Evolutionary conservation across 2,113 vertebrate species (phyloP).

Genomic region (Rissa tridactyla): DNA sequence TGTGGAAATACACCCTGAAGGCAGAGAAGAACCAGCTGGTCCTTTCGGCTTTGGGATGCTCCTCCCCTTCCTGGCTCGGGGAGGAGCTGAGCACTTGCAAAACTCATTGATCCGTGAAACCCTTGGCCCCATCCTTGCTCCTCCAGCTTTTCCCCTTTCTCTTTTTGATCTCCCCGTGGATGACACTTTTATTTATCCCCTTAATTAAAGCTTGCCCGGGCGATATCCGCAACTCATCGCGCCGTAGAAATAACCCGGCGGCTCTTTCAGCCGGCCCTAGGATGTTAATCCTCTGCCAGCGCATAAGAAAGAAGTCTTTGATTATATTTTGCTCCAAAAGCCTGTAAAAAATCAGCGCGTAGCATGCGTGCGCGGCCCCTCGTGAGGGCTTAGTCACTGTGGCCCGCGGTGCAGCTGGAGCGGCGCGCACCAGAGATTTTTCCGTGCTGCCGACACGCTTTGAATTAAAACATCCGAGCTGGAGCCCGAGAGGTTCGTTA

Average conservation of each 20-base stretch:
- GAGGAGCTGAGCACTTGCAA: not conserved
- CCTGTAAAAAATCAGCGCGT: not conserved
- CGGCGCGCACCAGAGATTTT: not conserved
- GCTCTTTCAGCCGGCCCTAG: not conserved
- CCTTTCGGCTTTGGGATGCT: not conserved
- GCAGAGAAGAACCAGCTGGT: not conserved
- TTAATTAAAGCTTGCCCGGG: not conserved
- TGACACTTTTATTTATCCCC: accelerated
- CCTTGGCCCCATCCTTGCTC: not conserved
- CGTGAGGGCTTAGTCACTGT: not conserved
- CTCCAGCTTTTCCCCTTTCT: not conserved
- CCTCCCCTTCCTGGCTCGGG: accelerated
- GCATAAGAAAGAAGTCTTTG: not conserved
- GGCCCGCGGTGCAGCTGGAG: not conserved
- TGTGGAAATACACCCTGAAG: not conserved
- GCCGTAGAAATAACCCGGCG: not conserved
- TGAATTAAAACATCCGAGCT: not conserved
- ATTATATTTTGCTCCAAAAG: not conserved
- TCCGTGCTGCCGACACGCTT: not conserved
- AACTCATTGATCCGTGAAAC: not conserved
- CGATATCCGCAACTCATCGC: accelerated
- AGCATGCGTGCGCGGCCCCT: accelerated
- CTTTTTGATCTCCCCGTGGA: not conserved
- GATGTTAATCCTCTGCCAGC: not conserved
- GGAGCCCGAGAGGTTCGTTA: slow-evolving; percentile 10